Conservation (phyloP, 2,113 vertebrate species). For the Pitta sordida region DNA sequence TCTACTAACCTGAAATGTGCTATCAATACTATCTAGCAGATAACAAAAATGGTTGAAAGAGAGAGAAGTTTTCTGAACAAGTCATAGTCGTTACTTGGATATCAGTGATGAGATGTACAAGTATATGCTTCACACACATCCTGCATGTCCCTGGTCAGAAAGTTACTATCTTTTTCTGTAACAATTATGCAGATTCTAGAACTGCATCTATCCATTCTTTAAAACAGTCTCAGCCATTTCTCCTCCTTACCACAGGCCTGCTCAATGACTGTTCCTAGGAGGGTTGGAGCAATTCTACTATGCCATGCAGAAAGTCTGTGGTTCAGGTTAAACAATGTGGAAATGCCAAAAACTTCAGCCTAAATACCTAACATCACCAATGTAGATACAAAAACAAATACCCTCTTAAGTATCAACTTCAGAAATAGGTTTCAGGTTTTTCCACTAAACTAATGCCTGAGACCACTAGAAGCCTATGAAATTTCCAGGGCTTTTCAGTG, state of each 20-base stretch:
- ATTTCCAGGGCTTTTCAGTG: background rate
- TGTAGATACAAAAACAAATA: slow-evolving; percentile 24
- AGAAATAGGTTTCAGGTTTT: slow-evolving; percentile 21
- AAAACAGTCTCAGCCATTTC: background rate
- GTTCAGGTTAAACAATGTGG: slow-evolving; percentile 9
- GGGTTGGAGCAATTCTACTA: background rate
- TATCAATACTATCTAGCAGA: background rate
- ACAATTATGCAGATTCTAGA: background rate
- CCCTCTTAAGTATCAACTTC: background rate
- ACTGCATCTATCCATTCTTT: background rate
- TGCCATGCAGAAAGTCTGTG: background rate
- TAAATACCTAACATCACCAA: background rate
- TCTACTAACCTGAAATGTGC: background rate
- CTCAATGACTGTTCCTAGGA: background rate
- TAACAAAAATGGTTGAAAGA: background rate
- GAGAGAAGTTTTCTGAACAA: background rate
- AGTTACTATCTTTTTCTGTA: background rate
- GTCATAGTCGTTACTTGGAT: background rate
- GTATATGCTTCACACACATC: background rate
- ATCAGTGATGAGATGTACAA: background rate
- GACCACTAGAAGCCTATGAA: background rate
- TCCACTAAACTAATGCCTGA: background rate
- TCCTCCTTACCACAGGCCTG: background rate
- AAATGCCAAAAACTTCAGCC: background rate
- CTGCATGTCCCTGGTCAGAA: background rate